phyloP scores from a whole-genome alignment of 2,113 vertebrate species.

The Zonotrichia leucophrys region DNA sequence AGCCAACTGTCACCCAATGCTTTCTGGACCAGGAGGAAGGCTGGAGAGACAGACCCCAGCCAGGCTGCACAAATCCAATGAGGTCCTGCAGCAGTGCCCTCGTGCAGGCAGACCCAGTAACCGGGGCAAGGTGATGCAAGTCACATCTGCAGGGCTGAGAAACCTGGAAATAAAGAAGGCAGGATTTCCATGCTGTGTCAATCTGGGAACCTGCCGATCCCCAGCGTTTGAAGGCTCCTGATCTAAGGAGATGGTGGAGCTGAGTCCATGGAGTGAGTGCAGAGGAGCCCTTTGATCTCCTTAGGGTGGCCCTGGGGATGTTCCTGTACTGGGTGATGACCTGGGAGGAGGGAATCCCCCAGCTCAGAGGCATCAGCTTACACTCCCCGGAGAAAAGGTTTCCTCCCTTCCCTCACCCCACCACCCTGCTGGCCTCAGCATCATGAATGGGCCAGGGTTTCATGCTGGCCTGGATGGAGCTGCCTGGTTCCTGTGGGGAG shows the following conservation, averaged over 20 bases:
- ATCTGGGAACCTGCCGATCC: too few relatives aligned
- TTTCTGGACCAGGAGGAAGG: not conserved
- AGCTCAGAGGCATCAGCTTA: not conserved
- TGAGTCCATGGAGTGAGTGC: not conserved
- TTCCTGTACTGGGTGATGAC: not conserved
- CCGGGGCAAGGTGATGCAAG: not conserved
- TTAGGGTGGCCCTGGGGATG: not conserved
- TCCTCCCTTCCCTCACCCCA: not conserved
- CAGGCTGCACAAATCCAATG: fast-evolving
- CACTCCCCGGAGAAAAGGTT: not conserved
- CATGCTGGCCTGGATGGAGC: fast-evolving
- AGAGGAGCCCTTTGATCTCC: not conserved
- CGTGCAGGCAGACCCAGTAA: not conserved
- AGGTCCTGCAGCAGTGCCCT: fast-evolving
- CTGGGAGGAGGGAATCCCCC: not conserved
- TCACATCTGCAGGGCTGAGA: fast-evolving
- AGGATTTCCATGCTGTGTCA: fast-evolving
- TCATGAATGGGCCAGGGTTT: fast-evolving
- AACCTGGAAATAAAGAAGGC: not conserved
- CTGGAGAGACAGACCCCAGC: not conserved
- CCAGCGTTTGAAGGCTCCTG: not conserved
- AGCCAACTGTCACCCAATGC: not conserved
- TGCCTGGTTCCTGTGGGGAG: not conserved
- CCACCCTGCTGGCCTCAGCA: not conserved
- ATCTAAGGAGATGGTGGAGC: not conserved